Evolutionary conservation across 2,113 vertebrate genomes (phyloP).

Genomic region (Bucco capensis): DNA sequence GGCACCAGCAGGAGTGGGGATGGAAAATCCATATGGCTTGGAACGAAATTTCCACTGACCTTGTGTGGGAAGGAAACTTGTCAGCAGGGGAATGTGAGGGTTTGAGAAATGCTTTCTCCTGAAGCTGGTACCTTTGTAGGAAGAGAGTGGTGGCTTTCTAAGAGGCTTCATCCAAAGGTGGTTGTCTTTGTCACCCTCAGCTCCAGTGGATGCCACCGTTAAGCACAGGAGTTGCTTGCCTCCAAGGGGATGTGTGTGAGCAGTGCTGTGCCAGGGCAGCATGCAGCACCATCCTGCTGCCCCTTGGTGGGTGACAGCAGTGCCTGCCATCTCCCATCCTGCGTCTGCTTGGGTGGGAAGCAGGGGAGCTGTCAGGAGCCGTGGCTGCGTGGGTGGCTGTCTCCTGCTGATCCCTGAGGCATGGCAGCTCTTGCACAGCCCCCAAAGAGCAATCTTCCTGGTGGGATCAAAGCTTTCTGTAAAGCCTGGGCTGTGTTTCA

Average conservation of each 20-base stretch:
- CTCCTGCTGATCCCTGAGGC: neutral
- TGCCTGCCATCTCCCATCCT: neutral
- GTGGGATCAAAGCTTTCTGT: neutral
- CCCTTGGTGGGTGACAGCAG: neutral
- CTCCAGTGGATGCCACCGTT: accelerated
- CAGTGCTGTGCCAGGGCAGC: too few relatives aligned
- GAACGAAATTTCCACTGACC: neutral
- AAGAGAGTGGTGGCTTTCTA: neutral
- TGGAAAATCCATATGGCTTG: constrained; percentile 11
- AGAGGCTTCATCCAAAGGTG: neutral
- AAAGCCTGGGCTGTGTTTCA: neutral
- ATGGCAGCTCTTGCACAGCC: neutral
- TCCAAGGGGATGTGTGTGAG: neutral
- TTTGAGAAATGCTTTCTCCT: neutral
- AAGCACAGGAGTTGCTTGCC: neutral
- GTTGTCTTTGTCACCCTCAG: neutral
- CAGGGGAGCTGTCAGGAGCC: neutral
- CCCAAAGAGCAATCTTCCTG: neutral
- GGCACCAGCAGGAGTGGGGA: neutral
- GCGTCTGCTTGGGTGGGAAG: neutral
- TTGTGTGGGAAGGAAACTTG: neutral
- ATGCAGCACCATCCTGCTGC: neutral
- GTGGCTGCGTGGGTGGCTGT: neutral
- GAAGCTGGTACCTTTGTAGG: neutral
- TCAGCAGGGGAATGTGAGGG: neutral